Evolutionary conservation across 2,888 invertebrate species (phyloP).

Genomic region (Eupelmus urozonus): DNA sequence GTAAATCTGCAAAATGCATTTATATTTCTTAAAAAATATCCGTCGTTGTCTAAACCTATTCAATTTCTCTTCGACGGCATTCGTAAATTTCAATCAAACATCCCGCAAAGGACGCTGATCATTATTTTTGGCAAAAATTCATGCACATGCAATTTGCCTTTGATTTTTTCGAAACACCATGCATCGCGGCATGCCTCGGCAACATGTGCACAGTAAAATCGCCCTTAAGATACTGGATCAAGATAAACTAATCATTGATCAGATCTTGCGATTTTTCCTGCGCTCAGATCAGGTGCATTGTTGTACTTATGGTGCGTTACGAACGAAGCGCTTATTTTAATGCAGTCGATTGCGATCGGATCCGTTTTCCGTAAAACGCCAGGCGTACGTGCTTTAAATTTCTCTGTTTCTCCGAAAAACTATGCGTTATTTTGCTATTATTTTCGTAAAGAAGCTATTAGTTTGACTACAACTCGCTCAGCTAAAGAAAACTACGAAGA

Average conservation of each 20-base stretch:
- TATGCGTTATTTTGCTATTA: slow-evolving; percentile 14
- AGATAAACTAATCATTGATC: slow-evolving; percentile 36
- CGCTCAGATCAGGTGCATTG: slow-evolving; percentile 17
- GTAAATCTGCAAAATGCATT: no score
- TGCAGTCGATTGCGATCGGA: slow-evolving; percentile 25
- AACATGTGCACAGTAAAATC: slow-evolving; percentile 15
- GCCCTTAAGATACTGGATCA: not conserved
- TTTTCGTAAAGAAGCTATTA: slow-evolving; percentile 32
- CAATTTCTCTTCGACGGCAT: not conserved
- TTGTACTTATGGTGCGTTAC: slow-evolving; percentile 10
- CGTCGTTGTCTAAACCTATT: no score
- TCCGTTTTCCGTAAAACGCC: slow-evolving; percentile 14
- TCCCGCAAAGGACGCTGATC: not conserved
- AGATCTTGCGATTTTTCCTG: slow-evolving; percentile 22
- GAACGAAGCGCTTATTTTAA: slow-evolving; percentile 33
- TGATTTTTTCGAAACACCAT: slow-evolving; percentile 52
- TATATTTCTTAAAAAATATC: no score
- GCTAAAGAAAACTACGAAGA: not conserved
- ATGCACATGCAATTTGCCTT: slow-evolving; percentile 52
- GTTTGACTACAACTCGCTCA: slow-evolving; percentile 8
- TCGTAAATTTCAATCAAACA: not conserved
- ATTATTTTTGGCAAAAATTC: slow-evolving; percentile 15
- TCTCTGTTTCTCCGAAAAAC: slow-evolving; percentile 1
- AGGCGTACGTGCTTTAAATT: slow-evolving; percentile 32
- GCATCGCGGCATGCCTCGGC: slow-evolving; percentile 59